phyloP scores from a whole-genome alignment of 2,888 invertebrate species.

The Conus canariensis region DNA sequence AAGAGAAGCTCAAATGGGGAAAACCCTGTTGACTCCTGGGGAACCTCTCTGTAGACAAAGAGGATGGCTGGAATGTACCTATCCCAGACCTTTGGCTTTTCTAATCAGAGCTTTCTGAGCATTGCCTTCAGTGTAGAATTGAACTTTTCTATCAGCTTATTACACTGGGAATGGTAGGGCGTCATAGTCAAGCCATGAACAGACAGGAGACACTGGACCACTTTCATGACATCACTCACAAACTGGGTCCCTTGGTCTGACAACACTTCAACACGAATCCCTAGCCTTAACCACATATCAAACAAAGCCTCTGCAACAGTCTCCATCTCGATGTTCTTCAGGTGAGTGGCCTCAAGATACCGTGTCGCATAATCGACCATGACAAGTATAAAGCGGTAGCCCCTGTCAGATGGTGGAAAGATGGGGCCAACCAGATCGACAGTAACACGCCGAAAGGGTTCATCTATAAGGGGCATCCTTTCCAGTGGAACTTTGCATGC shows the following conservation, averaged over 20 bases:
- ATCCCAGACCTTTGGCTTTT: constrained; percentile 53
- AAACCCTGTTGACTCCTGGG: no score
- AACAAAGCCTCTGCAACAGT: constrained; percentile 14
- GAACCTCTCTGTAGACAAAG: no score
- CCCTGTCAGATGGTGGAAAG: background rate
- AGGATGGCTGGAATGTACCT: no score
- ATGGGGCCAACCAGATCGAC: background rate
- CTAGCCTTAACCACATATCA: constrained; percentile 28
- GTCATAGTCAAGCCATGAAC: background rate
- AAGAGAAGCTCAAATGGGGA: no score
- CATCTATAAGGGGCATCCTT: background rate
- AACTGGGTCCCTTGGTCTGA: constrained; percentile 46
- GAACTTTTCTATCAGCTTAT: background rate
- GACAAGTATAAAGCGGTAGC: constrained; percentile 44
- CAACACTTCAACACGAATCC: constrained; percentile 48
- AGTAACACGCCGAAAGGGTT: background rate
- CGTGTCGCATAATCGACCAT: background rate
- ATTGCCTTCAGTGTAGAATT: constrained; percentile 41
- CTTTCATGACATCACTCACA: background rate
- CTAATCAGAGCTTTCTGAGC: constrained; percentile 50
- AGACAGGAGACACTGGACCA: constrained; percentile 40
- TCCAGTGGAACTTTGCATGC: background rate
- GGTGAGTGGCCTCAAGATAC: background rate
- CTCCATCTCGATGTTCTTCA: background rate
- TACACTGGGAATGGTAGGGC: background rate